Evolutionary conservation across 2,113 vertebrate species (phyloP).

Genomic region (Thalassarche chlororhynchos): DNA sequence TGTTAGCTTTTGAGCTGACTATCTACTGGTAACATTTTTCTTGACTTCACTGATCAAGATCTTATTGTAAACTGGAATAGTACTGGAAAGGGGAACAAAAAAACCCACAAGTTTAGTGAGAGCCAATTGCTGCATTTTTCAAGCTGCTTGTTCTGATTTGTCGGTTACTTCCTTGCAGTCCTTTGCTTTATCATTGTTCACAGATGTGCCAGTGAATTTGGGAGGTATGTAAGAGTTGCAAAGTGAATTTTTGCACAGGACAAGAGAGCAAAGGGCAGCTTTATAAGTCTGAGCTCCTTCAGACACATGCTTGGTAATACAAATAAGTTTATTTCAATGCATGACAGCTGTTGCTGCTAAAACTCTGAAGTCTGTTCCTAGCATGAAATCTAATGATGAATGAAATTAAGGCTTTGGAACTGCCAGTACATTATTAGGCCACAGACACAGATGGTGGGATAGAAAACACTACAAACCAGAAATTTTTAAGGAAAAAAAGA

Average conservation of each 20-base stretch:
- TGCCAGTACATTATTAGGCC: background rate
- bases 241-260: background rate
- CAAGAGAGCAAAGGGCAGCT: background rate
- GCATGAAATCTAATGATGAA: constrained; percentile 28
- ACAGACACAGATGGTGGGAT: background rate
- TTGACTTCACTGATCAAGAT: background rate
- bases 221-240: background rate
- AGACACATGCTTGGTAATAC: background rate
- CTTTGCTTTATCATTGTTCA: background rate
- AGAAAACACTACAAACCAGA: background rate
- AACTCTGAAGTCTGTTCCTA: background rate
- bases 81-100: background rate
- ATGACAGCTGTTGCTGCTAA: constrained; percentile 16
- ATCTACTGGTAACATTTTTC: background rate
- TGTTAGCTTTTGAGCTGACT: background rate
- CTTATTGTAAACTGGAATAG: background rate
- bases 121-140: background rate
- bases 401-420: constrained; percentile 5
- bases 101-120: background rate
- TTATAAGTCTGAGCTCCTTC: background rate
- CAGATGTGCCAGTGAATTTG: background rate
- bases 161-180: background rate
- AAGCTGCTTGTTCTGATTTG: background rate
- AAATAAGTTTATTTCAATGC: constrained; percentile 23
- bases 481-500: background rate